Conservation (phyloP, 2,797 vertebrate genomes). For the Choloepus didactylus region DNA sequence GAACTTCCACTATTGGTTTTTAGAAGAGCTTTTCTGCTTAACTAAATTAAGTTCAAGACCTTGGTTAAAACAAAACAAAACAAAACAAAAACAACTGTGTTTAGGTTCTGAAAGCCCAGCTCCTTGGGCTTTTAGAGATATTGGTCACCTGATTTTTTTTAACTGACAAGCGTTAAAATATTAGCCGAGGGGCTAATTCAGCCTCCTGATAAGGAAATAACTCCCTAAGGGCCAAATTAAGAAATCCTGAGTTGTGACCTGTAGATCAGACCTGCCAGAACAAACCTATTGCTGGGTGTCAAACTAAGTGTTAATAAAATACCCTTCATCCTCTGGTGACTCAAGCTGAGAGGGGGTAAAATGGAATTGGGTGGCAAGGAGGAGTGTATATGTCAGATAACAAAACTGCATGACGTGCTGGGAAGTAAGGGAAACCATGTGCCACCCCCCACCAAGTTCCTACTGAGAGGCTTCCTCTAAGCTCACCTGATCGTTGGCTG, state of each 20-base stretch:
- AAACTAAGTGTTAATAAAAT: slow-evolving; percentile 32
- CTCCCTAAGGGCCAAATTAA: background rate
- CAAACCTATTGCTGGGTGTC: slow-evolving; percentile 1
- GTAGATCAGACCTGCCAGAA: background rate
- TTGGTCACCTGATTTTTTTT: background rate
- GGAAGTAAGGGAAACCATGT: background rate
- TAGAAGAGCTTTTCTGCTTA: slow-evolving; percentile 30
- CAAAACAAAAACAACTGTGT: background rate
- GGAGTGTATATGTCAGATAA: background rate
- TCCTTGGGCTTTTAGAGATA: slow-evolving; percentile 48
- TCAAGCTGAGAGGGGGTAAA: background rate
- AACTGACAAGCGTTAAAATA: slow-evolving; percentile 48
- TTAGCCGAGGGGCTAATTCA: background rate
- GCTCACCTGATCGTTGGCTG: background rate
- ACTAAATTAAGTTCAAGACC: slow-evolving; percentile 47
- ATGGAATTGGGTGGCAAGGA: background rate
- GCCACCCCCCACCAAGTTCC: background rate
- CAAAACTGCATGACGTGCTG: background rate
- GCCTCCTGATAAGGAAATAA: slow-evolving; percentile 28
- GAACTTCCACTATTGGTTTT: background rate
- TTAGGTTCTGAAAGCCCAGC: slow-evolving; percentile 34
- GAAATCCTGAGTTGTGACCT: slow-evolving; percentile 40
- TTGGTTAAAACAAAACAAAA: background rate
- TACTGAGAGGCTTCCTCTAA: background rate
- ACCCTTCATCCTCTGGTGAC: background rate